Conservation (phyloP, 2,888 invertebrate genomes). For the Plebejus anna region DNA sequence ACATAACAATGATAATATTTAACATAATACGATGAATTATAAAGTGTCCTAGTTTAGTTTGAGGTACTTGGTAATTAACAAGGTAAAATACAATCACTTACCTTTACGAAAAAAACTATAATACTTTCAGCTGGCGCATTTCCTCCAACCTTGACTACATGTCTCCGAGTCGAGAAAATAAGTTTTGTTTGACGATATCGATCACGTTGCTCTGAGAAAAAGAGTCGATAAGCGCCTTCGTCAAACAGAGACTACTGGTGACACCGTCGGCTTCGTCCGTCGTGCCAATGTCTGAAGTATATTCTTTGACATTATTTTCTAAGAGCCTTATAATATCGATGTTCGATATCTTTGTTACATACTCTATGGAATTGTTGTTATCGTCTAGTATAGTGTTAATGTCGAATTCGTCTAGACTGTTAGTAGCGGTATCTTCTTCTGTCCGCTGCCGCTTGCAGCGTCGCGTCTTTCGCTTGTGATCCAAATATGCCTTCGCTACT, state of each 20-base stretch:
- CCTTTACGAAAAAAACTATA: background rate
- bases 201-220: constrained; percentile 83
- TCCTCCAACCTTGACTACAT: background rate
- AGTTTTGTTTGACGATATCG: constrained; percentile 73
- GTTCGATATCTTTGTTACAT: constrained; percentile 47
- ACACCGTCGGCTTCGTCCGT: constrained; percentile 58
- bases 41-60: no score
- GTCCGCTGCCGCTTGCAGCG: constrained; percentile 65
- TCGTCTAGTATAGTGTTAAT: constrained; percentile 54
- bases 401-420: constrained; percentile 48
- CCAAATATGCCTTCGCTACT: constrained; percentile 60
- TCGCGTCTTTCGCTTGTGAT: constrained; percentile 58
- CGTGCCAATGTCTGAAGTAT: constrained; percentile 45
- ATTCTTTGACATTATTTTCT: constrained; percentile 56
- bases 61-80: no score
- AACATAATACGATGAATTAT: no score
- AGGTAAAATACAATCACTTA: background rate
- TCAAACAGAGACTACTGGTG: constrained; percentile 56
- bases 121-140: background rate
- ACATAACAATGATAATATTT: no score
- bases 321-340: constrained; percentile 57
- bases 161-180: constrained; percentile 57
- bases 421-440: constrained; percentile 48
- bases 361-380: constrained; percentile 53
- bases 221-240: constrained; percentile 81